These are phyloP conservation scores for Opisthocomus hoazin DNA, from an alignment of 2,113 vertebrate species.

Conservation along the genomic window DNA sequence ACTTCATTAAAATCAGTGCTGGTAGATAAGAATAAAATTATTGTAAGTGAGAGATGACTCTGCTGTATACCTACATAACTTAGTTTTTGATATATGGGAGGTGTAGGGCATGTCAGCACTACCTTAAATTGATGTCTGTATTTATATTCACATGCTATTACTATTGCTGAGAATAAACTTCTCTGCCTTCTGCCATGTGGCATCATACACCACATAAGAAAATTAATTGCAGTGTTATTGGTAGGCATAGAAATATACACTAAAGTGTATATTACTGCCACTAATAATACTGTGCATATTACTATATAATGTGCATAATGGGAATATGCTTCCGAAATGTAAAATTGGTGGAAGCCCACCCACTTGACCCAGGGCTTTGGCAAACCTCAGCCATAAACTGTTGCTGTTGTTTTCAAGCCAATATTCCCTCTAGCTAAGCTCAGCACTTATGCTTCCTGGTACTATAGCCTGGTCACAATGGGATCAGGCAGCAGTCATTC, in stretches of 20 bases:
- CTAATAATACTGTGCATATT: no score
- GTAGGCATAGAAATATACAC: neutral
- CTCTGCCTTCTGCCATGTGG: neutral
- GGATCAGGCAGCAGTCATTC: neutral
- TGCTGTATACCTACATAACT: neutral
- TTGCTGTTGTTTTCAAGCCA: neutral
- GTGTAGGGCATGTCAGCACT: neutral
- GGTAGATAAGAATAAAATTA: neutral
- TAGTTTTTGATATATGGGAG: neutral
- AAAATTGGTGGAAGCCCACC: neutral
- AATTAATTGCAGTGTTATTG: neutral
- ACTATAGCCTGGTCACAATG: neutral
- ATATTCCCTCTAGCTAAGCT: neutral
- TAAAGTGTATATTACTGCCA: neutral
- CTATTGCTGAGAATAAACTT: neutral
- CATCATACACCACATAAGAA: neutral
- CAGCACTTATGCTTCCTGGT: neutral
- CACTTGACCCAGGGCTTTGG: neutral
- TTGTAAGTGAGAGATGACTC: neutral
- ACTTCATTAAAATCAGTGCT: conserved; percentile 10
- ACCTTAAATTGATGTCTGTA: neutral
- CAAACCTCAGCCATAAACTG: neutral
- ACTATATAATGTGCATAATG: no score
- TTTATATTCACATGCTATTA: neutral
- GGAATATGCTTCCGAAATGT: neutral